Evolutionary conservation across 2,797 vertebrate species (phyloP), one percentile per base, ranked within the genome.

Genomic region (Acipenser transmontanus): DNA sequence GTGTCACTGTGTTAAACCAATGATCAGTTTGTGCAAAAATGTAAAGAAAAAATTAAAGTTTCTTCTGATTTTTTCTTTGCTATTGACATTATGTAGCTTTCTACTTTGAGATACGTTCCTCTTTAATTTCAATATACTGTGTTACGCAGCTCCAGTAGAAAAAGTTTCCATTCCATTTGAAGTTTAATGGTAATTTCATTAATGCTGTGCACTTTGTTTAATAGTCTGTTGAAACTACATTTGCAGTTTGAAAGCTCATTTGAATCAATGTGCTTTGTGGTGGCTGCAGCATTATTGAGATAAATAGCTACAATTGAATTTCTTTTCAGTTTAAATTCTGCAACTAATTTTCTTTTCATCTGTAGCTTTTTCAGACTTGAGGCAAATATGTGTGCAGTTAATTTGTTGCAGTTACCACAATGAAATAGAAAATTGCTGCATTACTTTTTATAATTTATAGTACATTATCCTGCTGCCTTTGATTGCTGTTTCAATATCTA

Each of bases 1-100:
- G 14, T 17, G 14, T 17, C 14, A 17, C 34, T 34, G 34, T 34
- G 34, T 34, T 34, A 34, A 34, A 34, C 34, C 34, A 34, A 34
- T 34, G 34, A 34, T 34, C 34, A 34, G 34, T 34, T 34, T 34
- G 34, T 34, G 34, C 34, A 34, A 34, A 34, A 34, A 34, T 34
- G 4, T 34, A 34, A 34, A 34, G 2, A 34, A 4, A 34, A 34
- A 34, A 65, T 3, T 69, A 51, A 14, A 47, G 59, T 65, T 13
- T 51, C 56, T 63, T 64, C 4, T 2, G 13, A 34, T 54, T 59
- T 68, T 63, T 56, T 57, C 59, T 50, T 17, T 54, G 20, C 34
- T 9, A 34, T 66, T 68, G 50, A 14, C 66, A 49, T 62, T 69
- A 59, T 69, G 66, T 65, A 8, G 50, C 12, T 52, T 34, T 52